Percentiles rank a stretch among this genome's conserved stretches.
Conservation (phyloP, 1,140 invertebrate species). For the Temnothorax curvispinosus region DNA sequence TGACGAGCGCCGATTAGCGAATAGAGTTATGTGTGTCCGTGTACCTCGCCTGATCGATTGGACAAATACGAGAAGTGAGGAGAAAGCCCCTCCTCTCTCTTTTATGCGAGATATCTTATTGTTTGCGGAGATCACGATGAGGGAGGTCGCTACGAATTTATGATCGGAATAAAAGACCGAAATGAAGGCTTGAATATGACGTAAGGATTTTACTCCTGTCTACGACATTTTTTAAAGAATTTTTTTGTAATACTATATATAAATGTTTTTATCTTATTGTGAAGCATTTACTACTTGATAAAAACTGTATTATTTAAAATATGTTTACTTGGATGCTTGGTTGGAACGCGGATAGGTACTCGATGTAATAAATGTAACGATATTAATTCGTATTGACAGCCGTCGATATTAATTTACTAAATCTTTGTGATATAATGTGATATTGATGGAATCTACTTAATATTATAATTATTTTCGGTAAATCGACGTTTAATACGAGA, state of each 20-base stretch:
- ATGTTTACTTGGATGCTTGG: neutral
- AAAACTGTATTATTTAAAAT: conserved; percentile 14
- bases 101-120: conserved; percentile 26
- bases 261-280: conserved; percentile 14
- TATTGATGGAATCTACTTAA: neutral
- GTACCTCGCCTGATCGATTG: conserved; percentile 37
- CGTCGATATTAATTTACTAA: neutral
- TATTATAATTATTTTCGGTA: neutral
- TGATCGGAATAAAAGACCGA: neutral
- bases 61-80: conserved; percentile 26
- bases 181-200: neutral
- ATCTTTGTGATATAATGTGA: neutral
- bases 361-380: neutral
- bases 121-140: conserved; percentile 4
- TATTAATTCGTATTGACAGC: neutral
- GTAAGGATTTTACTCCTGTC: neutral
- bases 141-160: conserved; percentile 1
- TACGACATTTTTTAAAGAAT: neutral
- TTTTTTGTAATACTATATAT: neutral
- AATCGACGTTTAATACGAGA: conserved; percentile 37
- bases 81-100: neutral
- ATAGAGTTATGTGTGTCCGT: conserved; percentile 25
- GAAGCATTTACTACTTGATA: conserved; percentile 3
- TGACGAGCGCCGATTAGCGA: conserved; percentile 58
- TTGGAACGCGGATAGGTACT: neutral